A percentile compares a stretch with the other conserved stretches of the same genome.
Conservation (phyloP, 1,140 invertebrate species). For the Drosophila parabipectinata region DNA sequence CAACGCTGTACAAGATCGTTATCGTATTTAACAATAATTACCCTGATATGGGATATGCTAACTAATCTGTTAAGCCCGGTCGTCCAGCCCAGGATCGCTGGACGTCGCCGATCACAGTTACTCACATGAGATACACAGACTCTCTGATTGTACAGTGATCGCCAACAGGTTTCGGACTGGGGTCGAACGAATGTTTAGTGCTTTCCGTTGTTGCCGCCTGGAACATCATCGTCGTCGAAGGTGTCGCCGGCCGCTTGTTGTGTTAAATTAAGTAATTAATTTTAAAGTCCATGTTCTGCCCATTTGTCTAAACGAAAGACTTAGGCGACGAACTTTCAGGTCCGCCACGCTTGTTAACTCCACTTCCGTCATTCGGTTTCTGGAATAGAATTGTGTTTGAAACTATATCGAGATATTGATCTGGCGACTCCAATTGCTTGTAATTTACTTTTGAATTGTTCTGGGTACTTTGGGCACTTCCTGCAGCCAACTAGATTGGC, state of each 20-base stretch:
- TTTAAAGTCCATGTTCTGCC: constrained; percentile 75
- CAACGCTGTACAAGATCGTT: constrained; percentile 84
- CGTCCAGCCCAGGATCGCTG: constrained; percentile 41
- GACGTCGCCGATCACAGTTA: constrained; percentile 4
- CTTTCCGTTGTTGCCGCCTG: constrained; percentile 73
- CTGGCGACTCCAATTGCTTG: constrained; percentile 64
- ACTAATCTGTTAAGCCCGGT: constrained; percentile 83
- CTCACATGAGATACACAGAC: constrained; percentile 4
- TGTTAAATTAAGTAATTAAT: constrained; percentile 83
- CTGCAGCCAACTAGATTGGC: constrained; percentile 67
- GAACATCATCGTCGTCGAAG: constrained; percentile 54
- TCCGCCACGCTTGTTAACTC: constrained; percentile 53
- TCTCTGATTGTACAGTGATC: constrained; percentile 6
- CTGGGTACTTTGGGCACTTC: constrained; percentile 45
- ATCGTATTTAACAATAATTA: constrained; percentile 84
- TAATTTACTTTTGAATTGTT: constrained; percentile 58
- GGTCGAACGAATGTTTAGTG: constrained; percentile 61
- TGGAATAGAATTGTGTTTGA: background rate
- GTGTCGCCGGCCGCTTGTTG: constrained; percentile 70
- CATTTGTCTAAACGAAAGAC: constrained; percentile 77
- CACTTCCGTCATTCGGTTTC: constrained; percentile 61
- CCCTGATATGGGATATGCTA: constrained; percentile 84
- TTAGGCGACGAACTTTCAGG: constrained; percentile 65
- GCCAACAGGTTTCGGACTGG: constrained; percentile 58
- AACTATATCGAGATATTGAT: constrained; percentile 47